Evolutionary conservation across 30 jellyfish, hydroid and myxozoan genomes (phyloP), one percentile per base, ranked within the genome.

Genomic region (Aurelia coerulea): DNA sequence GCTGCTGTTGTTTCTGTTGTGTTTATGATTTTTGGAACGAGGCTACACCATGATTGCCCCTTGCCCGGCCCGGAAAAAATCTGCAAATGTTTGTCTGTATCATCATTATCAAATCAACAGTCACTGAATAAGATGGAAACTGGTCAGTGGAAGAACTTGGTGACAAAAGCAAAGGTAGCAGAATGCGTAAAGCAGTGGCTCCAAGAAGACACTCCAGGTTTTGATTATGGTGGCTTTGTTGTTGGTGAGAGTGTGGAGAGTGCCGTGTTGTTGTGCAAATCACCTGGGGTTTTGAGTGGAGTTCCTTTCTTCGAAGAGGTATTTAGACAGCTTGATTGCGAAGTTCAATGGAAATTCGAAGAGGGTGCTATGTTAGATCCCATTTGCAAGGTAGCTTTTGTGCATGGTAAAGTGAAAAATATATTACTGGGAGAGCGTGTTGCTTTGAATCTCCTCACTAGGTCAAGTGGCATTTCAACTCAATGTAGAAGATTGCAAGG

Each of bases 141-240:
- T 39, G n/a, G 81, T 6, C 58, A 67, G 16, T 70, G 62, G 80
- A 68, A 60, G 60, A n/a, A 31, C 59, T 42, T 91, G 76, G 69
- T 91, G 16, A 37, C 98, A 4, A 63, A 39, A 32, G 71, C 19
- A 3, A 65, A 71, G 12, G 2, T 91, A 31, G 42, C 72, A 12
- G 78, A 59, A 11, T 52, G 73, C 34, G 96, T 85, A 16, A 15
- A 33, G n/a, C 10, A 34, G 9, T 91, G 98, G 98, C 91, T 91
- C 19, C 49, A 39, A 5, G 98, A 91, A 70, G 98, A 91, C 73
- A 86, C 94, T 3, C 98, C 98, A 29, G 80, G 90, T 70, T 91
- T 85, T 76, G 98, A 91, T 65, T 84, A 72, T 46, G 98, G 98
- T 9, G 98, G 98, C 46, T 91, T 10, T 69, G 98, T 91, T 66